Evolutionary conservation across 2,888 invertebrate genomes (phyloP).

Genomic region (Junonia oenone): DNA sequence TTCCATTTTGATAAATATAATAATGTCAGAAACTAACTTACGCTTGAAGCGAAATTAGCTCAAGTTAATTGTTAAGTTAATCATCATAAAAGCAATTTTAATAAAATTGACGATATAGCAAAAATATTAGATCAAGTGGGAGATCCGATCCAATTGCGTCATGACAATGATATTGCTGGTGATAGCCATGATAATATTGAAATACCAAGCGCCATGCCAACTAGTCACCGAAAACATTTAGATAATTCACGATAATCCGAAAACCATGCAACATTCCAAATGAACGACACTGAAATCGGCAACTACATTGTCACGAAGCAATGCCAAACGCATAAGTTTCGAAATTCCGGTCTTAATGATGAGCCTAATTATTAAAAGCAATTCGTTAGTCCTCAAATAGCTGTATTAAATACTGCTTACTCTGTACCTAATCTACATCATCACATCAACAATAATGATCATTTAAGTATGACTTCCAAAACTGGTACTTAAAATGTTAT

Average conservation of each 20-base stretch:
- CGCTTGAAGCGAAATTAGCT: background rate
- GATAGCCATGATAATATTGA: constrained; percentile 73
- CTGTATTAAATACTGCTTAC: background rate
- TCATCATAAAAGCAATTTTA: background rate
- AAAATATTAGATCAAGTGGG: constrained; percentile 43
- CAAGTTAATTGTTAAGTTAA: background rate
- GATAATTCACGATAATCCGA: constrained; percentile 44
- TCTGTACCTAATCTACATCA: background rate
- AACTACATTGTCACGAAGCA: constrained; percentile 81
- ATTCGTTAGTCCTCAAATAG: background rate
- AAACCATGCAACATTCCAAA: constrained; percentile 76
- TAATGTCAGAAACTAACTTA: background rate
- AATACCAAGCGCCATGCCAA: constrained; percentile 65
- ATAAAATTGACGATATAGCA: background rate
- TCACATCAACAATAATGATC: background rate
- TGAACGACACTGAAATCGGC: constrained; percentile 67
- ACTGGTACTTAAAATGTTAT: background rate
- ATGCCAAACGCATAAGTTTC: constrained; percentile 53
- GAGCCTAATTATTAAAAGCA: constrained; percentile 32
- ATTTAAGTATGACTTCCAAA: no score
- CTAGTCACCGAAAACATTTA: constrained; percentile 46
- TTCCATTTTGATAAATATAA: background rate
- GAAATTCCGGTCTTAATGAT: constrained; percentile 36
- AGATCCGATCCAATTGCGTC: constrained; percentile 68
- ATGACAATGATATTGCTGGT: constrained; percentile 78